These are phyloP conservation scores for Agelaius phoeniceus DNA, from an alignment of 2,113 vertebrate species.

Conservation along the genomic window DNA sequence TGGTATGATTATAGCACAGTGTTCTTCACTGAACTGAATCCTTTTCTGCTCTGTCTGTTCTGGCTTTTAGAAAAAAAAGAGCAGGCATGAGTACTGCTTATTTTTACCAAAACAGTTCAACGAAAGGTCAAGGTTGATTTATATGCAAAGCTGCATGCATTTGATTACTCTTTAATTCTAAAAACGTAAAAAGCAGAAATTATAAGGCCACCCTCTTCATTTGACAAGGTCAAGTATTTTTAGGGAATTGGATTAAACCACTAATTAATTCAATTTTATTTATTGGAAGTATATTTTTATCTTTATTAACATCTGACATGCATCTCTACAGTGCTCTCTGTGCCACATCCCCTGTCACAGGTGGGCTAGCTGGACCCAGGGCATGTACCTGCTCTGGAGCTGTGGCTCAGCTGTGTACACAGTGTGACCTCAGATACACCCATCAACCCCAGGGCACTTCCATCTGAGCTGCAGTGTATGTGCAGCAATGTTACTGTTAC, in stretches of 20 bases:
- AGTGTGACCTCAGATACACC: neutral
- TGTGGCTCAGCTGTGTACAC: neutral
- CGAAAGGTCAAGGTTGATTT: conserved; percentile 58
- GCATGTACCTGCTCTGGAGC: neutral
- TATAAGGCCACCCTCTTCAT: conserved; percentile 49
- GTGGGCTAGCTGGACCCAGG: neutral
- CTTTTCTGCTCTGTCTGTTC: conserved; percentile 44
- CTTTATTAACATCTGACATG: conserved; percentile 38
- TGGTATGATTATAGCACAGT: conserved; percentile 23
- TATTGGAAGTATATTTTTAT: conserved; percentile 59
- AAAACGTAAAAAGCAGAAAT: conserved; percentile 63
- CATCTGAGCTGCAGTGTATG: neutral
- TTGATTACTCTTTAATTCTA: conserved; percentile 65
- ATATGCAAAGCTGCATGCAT: conserved; percentile 51
- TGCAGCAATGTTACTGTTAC: neutral
- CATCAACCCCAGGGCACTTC: neutral
- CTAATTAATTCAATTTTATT: conserved; percentile 71
- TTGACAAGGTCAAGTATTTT: conserved; percentile 66
- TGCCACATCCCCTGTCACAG: neutral
- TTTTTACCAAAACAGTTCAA: conserved; percentile 66
- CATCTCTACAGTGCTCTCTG: neutral
- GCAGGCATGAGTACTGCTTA: conserved; percentile 40
- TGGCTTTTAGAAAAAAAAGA: conserved; percentile 53
- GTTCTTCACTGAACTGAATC: conserved; percentile 26
- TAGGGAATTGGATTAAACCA: conserved; percentile 63